Percentiles rank a stretch among this genome's conserved stretches.
Evolutionary conservation across 2,113 vertebrate species (phyloP).

Genomic region (Columba livia): DNA sequence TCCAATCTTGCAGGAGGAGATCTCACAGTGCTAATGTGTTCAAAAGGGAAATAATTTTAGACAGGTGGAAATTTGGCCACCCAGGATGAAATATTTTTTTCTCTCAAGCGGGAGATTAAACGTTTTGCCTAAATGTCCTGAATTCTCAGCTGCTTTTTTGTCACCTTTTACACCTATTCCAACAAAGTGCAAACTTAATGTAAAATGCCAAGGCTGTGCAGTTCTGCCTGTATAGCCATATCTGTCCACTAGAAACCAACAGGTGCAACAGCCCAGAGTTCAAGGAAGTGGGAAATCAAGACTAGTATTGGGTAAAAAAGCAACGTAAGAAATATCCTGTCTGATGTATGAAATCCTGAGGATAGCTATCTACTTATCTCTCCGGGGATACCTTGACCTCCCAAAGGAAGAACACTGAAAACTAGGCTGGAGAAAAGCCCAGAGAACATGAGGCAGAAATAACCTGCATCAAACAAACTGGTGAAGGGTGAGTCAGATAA

Average conservation of each 20-base stretch:
- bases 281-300: not conserved
- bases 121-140: not conserved
- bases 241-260: not conserved
- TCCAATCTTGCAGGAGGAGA: not conserved
- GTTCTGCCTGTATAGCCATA: not conserved
- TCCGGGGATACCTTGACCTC: not conserved
- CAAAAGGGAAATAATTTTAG: not conserved
- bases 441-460: not conserved
- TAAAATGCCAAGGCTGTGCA: not conserved
- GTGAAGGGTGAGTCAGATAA: not conserved
- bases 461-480: not conserved
- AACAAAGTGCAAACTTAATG: not conserved
- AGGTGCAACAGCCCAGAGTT: fast-evolving
- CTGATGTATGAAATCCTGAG: not conserved
- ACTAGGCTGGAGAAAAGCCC: not conserved
- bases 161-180: not conserved
- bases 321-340: not conserved
- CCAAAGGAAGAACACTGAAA: not conserved
- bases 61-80: not conserved
- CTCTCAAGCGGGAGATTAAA: not conserved
- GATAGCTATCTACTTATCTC: not conserved
- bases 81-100: not conserved
- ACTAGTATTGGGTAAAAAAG: not conserved
- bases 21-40: not conserved
- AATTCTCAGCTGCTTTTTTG: not conserved